phyloP scores from a whole-genome alignment of 2,888 invertebrate species.

The Perizoma flavofasciatum region DNA sequence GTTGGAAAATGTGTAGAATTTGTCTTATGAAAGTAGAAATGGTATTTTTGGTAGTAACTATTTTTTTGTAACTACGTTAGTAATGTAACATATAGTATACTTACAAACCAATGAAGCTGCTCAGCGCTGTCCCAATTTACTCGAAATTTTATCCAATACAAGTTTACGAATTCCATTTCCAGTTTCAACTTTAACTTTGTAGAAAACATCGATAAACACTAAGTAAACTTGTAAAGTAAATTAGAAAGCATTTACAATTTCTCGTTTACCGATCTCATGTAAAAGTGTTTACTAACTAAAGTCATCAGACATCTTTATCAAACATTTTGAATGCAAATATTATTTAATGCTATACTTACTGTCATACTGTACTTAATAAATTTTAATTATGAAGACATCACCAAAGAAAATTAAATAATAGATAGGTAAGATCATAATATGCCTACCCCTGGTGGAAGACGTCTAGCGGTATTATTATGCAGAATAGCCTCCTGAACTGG shows the following conservation, averaged over 20 bases:
- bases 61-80: no score
- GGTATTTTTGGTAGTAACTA: no score
- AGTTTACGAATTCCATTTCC: not conserved
- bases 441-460: no score
- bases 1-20: no score
- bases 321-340: constrained; percentile 6
- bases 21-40: no score
- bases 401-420: no score
- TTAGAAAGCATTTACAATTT: constrained; percentile 1
- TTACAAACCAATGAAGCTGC: constrained; percentile 1
- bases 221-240: not conserved
- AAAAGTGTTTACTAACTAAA: no score
- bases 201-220: not conserved
- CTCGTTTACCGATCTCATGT: constrained; percentile 1
- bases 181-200: not conserved
- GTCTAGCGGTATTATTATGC: no score
- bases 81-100: not conserved
- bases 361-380: not conserved
- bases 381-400: not conserved
- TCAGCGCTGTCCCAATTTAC: not conserved
- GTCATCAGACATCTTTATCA: constrained; percentile 9
- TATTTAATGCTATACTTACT: no score
- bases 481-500: no score
- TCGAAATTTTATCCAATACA: not conserved
- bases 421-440: no score